Evolutionary conservation across 1,140 invertebrate genomes (phyloP), one percentile per base, ranked within the genome.

Genomic region (Drosophila persimilis): DNA sequence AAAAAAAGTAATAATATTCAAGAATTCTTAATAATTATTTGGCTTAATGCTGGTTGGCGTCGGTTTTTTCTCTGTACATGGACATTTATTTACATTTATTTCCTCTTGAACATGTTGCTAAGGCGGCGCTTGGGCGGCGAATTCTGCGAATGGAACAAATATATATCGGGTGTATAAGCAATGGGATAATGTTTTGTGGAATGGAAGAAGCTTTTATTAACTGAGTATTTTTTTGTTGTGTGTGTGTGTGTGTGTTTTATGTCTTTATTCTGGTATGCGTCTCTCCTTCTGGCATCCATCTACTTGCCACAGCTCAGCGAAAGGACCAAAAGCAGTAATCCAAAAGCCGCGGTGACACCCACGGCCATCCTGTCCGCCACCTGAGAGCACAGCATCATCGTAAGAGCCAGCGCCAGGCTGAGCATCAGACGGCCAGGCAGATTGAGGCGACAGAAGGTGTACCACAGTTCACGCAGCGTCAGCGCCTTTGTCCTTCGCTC

Each of bases 21-120:
- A 11, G 11, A 39, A 39, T 39, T 11, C 35, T 39, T 39, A 39
- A 8, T 39, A 11, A 11, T 31, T 31, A 31, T 13, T 9, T 39
- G 31, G 35, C 11, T 39, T 39, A 39, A 5, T 39, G 11, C 35
- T 39, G 11, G 11, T 39, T 39, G 9, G 31, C 0, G 11, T 13
- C 1, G 4, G 11, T 4, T 1, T 39, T 39, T 8, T 39, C 35
- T 5, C 11, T 39, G 35, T 39, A 39, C 35, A 39, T 39, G 1
- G 35, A 39, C 35, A 39, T 13, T 39, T 39, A 39, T 13, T 39
- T 39, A 13, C 3, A 39, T 39, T 39, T 89, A 88, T 51, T 91
- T 91, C 54, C 86, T 79, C 55, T 91, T 90, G 41, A 91, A 91
- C 57, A 91, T 90, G 61, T 75, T 91, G 74, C 90, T 91, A 24